phyloP scores from a whole-genome alignment of 2,113 vertebrate genomes.

The Benitochromis conjunctus region DNA sequence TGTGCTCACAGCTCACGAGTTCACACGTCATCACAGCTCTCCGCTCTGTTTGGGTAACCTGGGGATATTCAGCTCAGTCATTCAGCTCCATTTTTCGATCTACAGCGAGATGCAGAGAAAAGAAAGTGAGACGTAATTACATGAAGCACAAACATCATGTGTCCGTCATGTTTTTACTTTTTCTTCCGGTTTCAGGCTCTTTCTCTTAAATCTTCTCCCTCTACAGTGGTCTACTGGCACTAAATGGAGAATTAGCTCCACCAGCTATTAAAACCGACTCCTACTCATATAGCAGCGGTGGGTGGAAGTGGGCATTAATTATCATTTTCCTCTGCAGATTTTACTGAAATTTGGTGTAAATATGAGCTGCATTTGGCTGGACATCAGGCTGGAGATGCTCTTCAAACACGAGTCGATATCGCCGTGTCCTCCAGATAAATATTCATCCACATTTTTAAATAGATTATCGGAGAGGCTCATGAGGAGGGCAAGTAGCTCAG shows the following conservation, averaged over 20 bases:
- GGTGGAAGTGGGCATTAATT: neutral
- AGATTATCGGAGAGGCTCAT: neutral
- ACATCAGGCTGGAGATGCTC: neutral
- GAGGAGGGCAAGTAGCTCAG: neutral
- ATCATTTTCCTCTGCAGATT: neutral
- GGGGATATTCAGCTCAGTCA: neutral
- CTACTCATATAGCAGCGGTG: neutral
- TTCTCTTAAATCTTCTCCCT: neutral
- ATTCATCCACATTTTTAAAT: neutral
- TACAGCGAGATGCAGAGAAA: neutral
- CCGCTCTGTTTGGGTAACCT: neutral
- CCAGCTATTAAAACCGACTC: neutral
- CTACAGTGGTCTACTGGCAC: neutral
- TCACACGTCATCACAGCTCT: neutral
- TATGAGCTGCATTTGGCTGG: neutral
- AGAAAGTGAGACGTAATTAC: neutral
- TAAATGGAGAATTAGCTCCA: fast-evolving
- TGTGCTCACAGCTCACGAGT: neutral
- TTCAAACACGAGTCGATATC: neutral
- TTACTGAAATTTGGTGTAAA: neutral
- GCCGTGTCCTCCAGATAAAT: neutral
- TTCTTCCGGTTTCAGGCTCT: neutral
- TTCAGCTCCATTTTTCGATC: neutral
- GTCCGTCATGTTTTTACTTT: neutral
- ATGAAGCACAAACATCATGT: neutral